These are phyloP conservation scores for Pocillopora verrucosa DNA, from an alignment of 64 coral and sea anemone genomes.

Conservation along the genomic window DNA sequence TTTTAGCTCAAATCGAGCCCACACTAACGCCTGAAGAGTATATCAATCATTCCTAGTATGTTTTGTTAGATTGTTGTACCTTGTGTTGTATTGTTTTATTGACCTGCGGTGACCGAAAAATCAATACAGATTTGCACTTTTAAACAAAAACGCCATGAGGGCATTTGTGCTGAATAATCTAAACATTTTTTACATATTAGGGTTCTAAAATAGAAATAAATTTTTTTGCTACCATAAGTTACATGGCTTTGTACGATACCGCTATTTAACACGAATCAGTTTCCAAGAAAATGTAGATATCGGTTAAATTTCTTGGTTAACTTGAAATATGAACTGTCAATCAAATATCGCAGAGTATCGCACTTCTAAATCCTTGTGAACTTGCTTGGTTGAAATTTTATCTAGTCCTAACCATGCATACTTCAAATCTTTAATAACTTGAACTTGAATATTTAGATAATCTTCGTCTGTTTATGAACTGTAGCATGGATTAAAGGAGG, in stretches of 20 bases:
- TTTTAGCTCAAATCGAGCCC: background rate
- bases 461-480: background rate
- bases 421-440: background rate
- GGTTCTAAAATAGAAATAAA: too few relatives aligned
- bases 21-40: slow-evolving; percentile 29
- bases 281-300: background rate
- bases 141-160: slow-evolving; percentile 37
- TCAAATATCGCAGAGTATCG: background rate
- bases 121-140: slow-evolving; percentile 44
- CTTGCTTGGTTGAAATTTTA: background rate
- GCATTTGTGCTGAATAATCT: background rate
- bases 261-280: too few relatives aligned
- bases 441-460: background rate
- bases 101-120: slow-evolving; percentile 27
- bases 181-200: background rate
- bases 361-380: background rate
- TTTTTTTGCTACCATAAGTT: too few relatives aligned
- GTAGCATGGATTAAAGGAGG: background rate
- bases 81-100: slow-evolving; percentile 27
- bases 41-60: slow-evolving; percentile 36
- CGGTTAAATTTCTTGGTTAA: background rate
- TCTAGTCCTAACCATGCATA: background rate
- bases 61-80: slow-evolving; percentile 41
- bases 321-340: background rate
- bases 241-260: too few relatives aligned